Conservation (phyloP, 2,888 invertebrate genomes). For the Drosophila koepferae region DNA sequence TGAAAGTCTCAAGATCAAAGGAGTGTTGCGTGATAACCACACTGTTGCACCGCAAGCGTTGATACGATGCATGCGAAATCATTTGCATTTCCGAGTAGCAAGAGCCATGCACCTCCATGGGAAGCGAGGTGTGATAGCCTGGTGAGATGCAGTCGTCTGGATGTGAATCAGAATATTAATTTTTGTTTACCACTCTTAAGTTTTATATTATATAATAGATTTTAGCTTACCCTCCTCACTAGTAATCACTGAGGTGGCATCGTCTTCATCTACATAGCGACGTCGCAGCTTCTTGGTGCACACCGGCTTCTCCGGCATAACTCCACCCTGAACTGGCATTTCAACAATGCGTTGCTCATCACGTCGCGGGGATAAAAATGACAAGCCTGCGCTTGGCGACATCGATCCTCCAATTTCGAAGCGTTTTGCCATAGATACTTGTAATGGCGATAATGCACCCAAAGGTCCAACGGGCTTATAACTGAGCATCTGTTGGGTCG, state of each 20-base stretch:
- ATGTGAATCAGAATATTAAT: neutral
- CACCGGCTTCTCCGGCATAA: constrained; percentile 83
- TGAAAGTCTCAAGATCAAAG: constrained; percentile 85
- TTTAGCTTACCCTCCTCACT: constrained; percentile 83
- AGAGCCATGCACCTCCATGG: constrained; percentile 85
- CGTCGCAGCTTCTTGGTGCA: constrained; percentile 84
- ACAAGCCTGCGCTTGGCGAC: constrained; percentile 82
- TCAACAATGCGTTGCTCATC: constrained; percentile 84
- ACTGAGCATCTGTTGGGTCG: constrained; percentile 83
- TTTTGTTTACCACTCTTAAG: too few relatives aligned
- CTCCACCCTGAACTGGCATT: constrained; percentile 81
- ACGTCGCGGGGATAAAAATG: constrained; percentile 83
- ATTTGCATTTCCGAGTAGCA: constrained; percentile 86
- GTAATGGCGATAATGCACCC: constrained; percentile 83
- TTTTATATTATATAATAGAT: neutral
- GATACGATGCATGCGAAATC: constrained; percentile 85
- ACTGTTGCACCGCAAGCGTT: constrained; percentile 83
- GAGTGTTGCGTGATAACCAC: constrained; percentile 85
- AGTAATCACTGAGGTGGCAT: constrained; percentile 85
- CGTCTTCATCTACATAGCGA: constrained; percentile 85
- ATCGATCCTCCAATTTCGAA: constrained; percentile 83
- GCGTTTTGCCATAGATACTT: constrained; percentile 83
- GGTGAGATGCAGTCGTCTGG: constrained; percentile 85
- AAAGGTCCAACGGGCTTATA: constrained; percentile 83
- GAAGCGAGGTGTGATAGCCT: constrained; percentile 85